phyloP scores from a whole-genome alignment of 2,888 invertebrate genomes.

The Prionchulus punctatus region DNA sequence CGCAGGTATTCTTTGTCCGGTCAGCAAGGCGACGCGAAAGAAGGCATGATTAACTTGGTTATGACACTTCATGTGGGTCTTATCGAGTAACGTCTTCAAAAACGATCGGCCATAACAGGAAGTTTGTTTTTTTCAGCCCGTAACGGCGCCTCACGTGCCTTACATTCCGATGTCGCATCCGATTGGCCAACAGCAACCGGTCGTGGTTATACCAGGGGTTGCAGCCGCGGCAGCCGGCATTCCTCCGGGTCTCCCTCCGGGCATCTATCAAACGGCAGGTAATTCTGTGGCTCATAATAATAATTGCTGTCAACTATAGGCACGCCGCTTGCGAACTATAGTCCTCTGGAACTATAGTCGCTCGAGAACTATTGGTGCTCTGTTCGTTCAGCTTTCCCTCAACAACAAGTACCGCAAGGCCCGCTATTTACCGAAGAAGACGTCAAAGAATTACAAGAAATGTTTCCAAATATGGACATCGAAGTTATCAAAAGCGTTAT shows the following conservation, averaged over 20 bases:
- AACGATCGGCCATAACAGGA: not conserved
- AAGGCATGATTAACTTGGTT: constrained; percentile 80
- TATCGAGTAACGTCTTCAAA: not conserved
- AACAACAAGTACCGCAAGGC: constrained; percentile 4
- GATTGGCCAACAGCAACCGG: not conserved
- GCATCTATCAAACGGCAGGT: not conserved
- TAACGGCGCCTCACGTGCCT: constrained; percentile 9
- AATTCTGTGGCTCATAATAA: no score
- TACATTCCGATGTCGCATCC: constrained; percentile 11
- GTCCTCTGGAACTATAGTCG: no score
- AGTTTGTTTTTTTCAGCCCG: constrained; percentile 9
- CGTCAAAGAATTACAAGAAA: constrained; percentile 53
- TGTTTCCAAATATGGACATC: constrained; percentile 86
- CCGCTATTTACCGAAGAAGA: constrained; percentile 32
- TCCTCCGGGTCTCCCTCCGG: not conserved
- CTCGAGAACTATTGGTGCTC: no score
- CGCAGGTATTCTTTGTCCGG: constrained; percentile 55
- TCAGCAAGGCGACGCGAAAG: constrained; percentile 80
- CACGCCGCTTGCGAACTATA: no score
- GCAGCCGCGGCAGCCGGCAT: not conserved
- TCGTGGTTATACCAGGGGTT: not conserved
- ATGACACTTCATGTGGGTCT: constrained; percentile 8
- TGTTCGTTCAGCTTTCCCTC: no score
- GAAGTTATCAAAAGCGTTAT: constrained; percentile 78
- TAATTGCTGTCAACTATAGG: no score